These are phyloP conservation scores for Rhynchophorus ferrugineus DNA, from an alignment of 1,140 invertebrate genomes.

Conservation along the genomic window DNA sequence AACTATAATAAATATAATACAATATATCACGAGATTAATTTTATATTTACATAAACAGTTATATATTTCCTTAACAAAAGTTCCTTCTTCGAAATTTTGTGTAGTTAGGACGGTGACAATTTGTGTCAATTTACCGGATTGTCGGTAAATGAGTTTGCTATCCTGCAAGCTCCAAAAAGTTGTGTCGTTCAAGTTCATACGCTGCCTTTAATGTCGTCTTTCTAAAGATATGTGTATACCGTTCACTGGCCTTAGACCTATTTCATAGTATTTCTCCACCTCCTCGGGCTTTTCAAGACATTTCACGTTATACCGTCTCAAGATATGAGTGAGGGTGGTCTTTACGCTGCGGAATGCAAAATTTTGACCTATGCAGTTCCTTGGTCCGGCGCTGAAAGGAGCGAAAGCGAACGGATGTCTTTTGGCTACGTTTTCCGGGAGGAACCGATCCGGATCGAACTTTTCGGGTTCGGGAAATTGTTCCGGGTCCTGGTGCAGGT, in stretches of 20 bases:
- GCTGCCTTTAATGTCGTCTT: background rate
- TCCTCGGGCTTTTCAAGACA: background rate
- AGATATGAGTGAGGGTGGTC: background rate
- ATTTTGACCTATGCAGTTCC: slow-evolving; percentile 55
- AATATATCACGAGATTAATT: no score
- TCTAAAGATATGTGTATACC: background rate
- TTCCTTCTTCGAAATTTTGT: no score
- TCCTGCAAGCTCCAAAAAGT: no score
- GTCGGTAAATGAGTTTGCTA: no score
- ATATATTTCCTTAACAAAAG: no score
- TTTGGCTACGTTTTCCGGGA: slow-evolving; percentile 51
- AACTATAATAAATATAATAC: no score
- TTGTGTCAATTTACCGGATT: no score
- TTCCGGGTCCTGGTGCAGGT: slow-evolving; percentile 59
- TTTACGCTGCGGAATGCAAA: background rate
- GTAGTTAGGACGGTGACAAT: no score
- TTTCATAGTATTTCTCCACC: background rate
- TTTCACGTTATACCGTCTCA: background rate
- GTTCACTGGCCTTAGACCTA: background rate
- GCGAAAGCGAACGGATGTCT: slow-evolving; percentile 61
- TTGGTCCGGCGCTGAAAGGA: slow-evolving; percentile 67
- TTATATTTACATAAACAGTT: no score
- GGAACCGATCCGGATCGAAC: slow-evolving; percentile 73
- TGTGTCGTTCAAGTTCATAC: no score
- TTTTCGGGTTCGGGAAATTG: slow-evolving; percentile 61